These are phyloP conservation scores for Marasmarcha lunaedactyla DNA, from an alignment of 2,888 invertebrate species.

Conservation along the genomic window DNA sequence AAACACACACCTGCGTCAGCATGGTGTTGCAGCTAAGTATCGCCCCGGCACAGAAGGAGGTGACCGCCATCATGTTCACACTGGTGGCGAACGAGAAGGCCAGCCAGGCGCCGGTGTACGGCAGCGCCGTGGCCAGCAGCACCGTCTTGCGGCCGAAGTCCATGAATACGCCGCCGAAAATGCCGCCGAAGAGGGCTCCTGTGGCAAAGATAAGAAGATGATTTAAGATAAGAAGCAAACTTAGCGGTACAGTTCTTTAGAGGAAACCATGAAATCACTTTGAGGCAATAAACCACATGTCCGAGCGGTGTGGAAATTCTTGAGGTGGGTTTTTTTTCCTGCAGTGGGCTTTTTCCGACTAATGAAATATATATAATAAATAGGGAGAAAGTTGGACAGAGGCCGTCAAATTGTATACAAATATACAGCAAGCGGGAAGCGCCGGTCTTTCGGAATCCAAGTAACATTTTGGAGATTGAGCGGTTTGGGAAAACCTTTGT, in stretches of 20 bases:
- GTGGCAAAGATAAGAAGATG: constrained; percentile 33
- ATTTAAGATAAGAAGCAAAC: neutral
- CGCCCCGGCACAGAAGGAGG: constrained; percentile 85
- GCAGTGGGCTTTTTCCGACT: too few species aligned
- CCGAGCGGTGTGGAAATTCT: too few species aligned
- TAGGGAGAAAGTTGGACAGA: too few species aligned
- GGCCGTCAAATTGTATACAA: too few species aligned
- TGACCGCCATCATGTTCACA: constrained; percentile 80
- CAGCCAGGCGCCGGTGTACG: constrained; percentile 83
- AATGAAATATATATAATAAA: too few species aligned
- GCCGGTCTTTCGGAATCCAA: too few species aligned
- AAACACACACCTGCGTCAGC: constrained; percentile 76
- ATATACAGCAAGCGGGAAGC: too few species aligned
- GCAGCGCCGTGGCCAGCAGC: constrained; percentile 76
- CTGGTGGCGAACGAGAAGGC: constrained; percentile 80
- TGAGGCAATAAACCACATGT: too few species aligned
- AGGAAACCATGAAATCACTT: neutral
- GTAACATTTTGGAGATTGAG: too few species aligned
- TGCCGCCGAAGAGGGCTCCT: constrained; percentile 84
- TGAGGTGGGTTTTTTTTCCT: too few species aligned
- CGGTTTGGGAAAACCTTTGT: too few species aligned
- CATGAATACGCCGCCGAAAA: constrained; percentile 83
- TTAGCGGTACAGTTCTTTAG: neutral
- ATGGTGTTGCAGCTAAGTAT: constrained; percentile 80
- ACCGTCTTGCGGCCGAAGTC: constrained; percentile 78